A percentile compares a stretch with the other conserved stretches of the same genome.
phyloP scores from a whole-genome alignment of 2,888 invertebrate species.

The Acrocera orbiculus region DNA sequence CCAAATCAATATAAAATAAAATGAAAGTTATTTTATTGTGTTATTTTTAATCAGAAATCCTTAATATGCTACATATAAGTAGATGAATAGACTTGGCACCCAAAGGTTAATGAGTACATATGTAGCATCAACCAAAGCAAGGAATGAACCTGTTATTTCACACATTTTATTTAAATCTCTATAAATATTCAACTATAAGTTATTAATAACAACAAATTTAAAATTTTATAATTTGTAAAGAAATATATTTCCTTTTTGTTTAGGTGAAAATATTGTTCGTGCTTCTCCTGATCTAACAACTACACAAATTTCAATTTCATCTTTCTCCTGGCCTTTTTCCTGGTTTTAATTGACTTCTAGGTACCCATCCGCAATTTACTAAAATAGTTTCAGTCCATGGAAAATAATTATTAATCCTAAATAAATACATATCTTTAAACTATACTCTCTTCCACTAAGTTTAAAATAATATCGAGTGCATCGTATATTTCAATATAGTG shows the following conservation, averaged over 20 bases:
- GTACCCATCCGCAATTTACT: slow-evolving; percentile 89
- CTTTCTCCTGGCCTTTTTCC: slow-evolving; percentile 43
- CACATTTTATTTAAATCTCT: slow-evolving; percentile 73
- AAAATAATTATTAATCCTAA: neutral
- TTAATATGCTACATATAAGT: too few relatives aligned
- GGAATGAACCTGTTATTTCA: slow-evolving; percentile 42
- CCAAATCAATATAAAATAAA: too few relatives aligned
- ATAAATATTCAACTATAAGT: neutral
- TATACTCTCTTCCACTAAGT: slow-evolving; percentile 59
- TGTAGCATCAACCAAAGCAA: slow-evolving; percentile 69
- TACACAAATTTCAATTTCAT: slow-evolving; percentile 58
- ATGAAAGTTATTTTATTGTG: too few relatives aligned
- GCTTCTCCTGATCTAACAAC: slow-evolving; percentile 63
- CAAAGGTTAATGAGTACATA: slow-evolving; percentile 41
- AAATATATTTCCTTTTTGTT: slow-evolving; percentile 51
- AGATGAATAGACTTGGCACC: too few relatives aligned
- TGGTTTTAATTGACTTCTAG: slow-evolving; percentile 42
- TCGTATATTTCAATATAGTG: too few relatives aligned
- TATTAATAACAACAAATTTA: neutral
- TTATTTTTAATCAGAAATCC: too few relatives aligned
- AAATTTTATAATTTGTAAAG: slow-evolving; percentile 43
- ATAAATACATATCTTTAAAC: neutral
- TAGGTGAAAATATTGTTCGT: slow-evolving; percentile 57
- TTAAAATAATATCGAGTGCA: too few relatives aligned
- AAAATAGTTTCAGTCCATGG: slow-evolving; percentile 52